A percentile compares a stretch with the other conserved stretches of the same genome.
phyloP scores from a whole-genome alignment of 2,797 vertebrate species.

The Xerus rutilus region DNA sequence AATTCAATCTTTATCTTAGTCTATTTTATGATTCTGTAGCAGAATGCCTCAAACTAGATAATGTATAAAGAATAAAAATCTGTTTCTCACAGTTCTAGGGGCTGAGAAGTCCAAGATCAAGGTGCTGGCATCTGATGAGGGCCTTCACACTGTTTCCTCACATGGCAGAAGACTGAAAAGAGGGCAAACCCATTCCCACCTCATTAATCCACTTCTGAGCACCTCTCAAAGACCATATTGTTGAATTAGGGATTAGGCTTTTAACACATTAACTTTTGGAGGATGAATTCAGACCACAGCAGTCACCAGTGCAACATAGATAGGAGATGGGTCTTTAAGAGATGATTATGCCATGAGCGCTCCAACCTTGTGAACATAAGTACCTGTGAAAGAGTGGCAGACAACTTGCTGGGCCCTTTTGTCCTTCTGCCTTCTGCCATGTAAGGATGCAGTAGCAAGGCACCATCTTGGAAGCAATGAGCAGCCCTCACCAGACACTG shows the following conservation, averaged over 20 bases:
- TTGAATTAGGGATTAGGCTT: background rate
- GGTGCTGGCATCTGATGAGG: background rate
- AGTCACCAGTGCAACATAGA: background rate
- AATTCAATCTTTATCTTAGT: background rate
- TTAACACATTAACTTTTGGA: background rate
- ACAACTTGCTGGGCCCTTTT: background rate
- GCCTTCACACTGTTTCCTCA: background rate
- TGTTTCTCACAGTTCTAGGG: background rate
- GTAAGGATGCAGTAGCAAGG: background rate
- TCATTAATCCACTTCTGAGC: too few species aligned
- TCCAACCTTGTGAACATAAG: background rate
- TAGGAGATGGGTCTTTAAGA: background rate
- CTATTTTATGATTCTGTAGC: background rate
- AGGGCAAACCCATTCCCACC: background rate
- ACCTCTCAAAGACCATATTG: too few species aligned
- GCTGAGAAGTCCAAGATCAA: background rate
- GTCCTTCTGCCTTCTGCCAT: background rate
- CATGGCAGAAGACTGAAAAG: background rate
- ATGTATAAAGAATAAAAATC: background rate
- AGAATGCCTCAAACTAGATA: background rate
- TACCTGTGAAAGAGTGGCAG: background rate
- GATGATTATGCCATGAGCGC: background rate
- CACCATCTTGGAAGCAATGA: background rate
- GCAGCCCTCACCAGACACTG: background rate
- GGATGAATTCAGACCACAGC: background rate